Conservation (phyloP, 2,888 invertebrate genomes). For the Parascotia fuliginaria region DNA sequence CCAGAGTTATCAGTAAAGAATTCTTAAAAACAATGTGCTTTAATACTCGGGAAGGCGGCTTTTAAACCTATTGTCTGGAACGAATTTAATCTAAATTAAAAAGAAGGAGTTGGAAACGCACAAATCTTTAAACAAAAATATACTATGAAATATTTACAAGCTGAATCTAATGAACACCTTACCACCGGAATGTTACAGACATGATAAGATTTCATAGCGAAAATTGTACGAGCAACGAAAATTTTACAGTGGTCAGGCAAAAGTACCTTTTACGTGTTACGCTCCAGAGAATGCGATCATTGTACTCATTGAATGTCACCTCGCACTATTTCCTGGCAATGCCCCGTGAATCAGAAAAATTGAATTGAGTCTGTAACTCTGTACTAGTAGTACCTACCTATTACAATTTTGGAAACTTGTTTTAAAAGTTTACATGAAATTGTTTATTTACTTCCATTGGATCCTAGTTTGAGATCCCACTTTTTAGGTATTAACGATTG, state of each 20-base stretch:
- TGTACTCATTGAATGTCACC: constrained; percentile 54
- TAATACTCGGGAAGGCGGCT: no score
- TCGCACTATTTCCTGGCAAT: constrained; percentile 28
- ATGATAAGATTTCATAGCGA: constrained; percentile 34
- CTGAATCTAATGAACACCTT: constrained; percentile 10
- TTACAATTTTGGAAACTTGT: constrained; percentile 57
- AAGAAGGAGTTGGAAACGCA: no score
- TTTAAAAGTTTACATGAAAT: no score
- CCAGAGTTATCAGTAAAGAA: no score
- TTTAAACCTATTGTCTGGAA: no score
- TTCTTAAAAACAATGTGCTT: no score
- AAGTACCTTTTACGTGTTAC: constrained; percentile 45
- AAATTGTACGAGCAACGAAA: constrained; percentile 31
- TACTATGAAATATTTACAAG: background rate
- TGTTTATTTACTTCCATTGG: no score
- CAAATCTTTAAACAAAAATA: background rate
- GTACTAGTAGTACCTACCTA: no score
- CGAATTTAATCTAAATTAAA: no score
- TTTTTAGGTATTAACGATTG: no score
- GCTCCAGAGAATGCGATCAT: constrained; percentile 52
- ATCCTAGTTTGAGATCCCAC: no score
- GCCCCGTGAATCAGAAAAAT: constrained; percentile 60
- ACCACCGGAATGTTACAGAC: constrained; percentile 15
- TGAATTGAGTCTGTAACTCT: constrained; percentile 60
- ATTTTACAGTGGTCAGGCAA: constrained; percentile 49